Percentiles rank a stretch among this genome's conserved stretches.
Evolutionary conservation across 2,888 invertebrate genomes (phyloP).

Genomic region (Drosophila dives): DNA sequence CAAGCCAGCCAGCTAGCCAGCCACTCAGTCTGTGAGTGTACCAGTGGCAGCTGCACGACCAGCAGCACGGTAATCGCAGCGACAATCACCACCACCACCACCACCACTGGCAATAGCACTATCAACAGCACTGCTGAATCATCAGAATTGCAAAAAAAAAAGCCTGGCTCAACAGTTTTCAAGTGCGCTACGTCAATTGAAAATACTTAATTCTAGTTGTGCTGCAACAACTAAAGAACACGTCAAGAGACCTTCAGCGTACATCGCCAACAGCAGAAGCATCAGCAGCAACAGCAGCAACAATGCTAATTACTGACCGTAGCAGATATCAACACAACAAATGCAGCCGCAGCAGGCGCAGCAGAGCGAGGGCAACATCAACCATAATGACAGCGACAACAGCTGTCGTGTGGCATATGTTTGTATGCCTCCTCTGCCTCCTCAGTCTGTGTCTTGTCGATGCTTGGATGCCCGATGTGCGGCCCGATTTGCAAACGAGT

Average conservation of each 20-base stretch:
- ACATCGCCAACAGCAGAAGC: constrained; percentile 51
- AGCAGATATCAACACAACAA: constrained; percentile 35
- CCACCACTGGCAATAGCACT: constrained; percentile 27
- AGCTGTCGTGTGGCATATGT: constrained; percentile 26
- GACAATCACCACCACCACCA: constrained; percentile 6
- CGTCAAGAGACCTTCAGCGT: constrained; percentile 65
- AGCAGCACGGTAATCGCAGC: neutral
- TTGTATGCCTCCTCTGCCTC: constrained; percentile 22
- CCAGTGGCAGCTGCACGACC: constrained; percentile 33
- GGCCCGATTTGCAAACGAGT: constrained; percentile 83
- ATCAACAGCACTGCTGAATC: constrained; percentile 25
- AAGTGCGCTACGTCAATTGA: constrained; percentile 65
- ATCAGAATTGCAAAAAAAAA: constrained; percentile 32
- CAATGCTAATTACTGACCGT: constrained; percentile 57
- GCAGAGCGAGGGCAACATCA: constrained; percentile 24
- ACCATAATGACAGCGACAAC: constrained; percentile 26
- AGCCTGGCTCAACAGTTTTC: constrained; percentile 48
- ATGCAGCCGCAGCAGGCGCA: constrained; percentile 19
- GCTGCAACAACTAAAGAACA: constrained; percentile 40
- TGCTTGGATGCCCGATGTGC: constrained; percentile 84
- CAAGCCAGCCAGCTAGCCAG: constrained; percentile 4
- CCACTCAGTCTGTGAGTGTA: constrained; percentile 49
- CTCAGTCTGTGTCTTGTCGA: constrained; percentile 18
- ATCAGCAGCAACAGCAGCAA: constrained; percentile 38
- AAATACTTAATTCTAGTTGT: constrained; percentile 50